These are phyloP conservation scores for Leptodactylus fallax DNA, from an alignment of 2,797 vertebrate species.

Conservation along the genomic window DNA sequence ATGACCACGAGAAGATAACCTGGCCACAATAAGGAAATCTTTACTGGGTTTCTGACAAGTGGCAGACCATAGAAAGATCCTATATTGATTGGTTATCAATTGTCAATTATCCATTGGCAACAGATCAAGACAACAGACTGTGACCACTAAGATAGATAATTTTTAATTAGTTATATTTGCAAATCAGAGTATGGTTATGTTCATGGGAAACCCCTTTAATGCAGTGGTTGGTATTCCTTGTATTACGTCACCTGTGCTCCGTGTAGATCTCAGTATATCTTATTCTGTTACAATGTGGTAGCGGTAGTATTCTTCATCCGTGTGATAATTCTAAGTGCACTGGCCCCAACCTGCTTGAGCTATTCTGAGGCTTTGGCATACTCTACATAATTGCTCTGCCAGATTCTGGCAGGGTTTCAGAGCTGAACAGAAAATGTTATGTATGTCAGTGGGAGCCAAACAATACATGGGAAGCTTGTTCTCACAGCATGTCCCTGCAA, in stretches of 20 bases:
- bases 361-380: slow-evolving; percentile 37
- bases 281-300: neutral
- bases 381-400: slow-evolving; percentile 51
- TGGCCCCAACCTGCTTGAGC: slow-evolving; percentile 18
- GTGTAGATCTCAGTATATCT: neutral
- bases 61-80: too few species aligned
- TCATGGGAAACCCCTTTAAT: neutral
- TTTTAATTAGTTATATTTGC: too few species aligned
- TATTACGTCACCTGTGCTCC: neutral
- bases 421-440: slow-evolving; percentile 61
- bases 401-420: slow-evolving; percentile 55
- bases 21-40: too few species aligned
- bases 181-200: too few species aligned
- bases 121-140: too few species aligned
- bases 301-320: neutral
- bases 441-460: slow-evolving; percentile 55
- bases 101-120: too few species aligned
- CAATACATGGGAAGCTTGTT: slow-evolving; percentile 62
- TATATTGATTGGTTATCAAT: too few species aligned
- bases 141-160: too few species aligned
- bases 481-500: slow-evolving; percentile 62
- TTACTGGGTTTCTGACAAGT: too few species aligned
- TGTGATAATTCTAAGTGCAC: neutral
- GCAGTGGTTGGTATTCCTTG: too few species aligned
- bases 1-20: too few species aligned